Evolutionary conservation across 2,113 vertebrate species (phyloP).

Genomic region (Hydrolagus affinis): DNA sequence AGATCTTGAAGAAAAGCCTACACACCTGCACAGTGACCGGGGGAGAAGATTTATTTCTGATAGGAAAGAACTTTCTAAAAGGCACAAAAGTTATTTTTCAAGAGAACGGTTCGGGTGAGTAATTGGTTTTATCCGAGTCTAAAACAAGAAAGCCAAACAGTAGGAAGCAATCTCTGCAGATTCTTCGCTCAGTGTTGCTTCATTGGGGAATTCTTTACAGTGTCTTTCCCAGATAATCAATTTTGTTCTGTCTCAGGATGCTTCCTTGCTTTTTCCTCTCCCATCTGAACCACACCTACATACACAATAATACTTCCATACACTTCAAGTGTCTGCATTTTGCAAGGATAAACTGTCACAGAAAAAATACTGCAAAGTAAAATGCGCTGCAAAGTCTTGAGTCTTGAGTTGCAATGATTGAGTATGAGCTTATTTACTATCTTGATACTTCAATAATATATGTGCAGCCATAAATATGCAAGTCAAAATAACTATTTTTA

Average conservation of each 20-base stretch:
- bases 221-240: no score
- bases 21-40: slow-evolving; percentile 85
- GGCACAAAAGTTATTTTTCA: slow-evolving; percentile 98
- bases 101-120: slow-evolving; percentile 80
- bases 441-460: background rate
- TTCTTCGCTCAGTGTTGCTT: background rate
- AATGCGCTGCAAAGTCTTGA: background rate
- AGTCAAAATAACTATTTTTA: background rate
- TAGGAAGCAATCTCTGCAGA: background rate
- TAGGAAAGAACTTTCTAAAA: slow-evolving; percentile 98
- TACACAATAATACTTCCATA: no score
- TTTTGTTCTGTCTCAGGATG: background rate
- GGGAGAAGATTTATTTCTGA: slow-evolving; percentile 91
- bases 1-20: slow-evolving; percentile 95
- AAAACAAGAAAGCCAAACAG: background rate
- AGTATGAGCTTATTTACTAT: no score
- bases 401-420: background rate
- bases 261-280: background rate
- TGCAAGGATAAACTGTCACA: background rate
- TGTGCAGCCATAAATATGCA: background rate
- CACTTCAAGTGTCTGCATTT: background rate
- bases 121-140: background rate
- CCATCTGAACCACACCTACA: background rate
- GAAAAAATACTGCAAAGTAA: no score
- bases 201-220: background rate